These are phyloP conservation scores for Coptotermes formosanus DNA, from an alignment of 1,140 invertebrate species.

Conservation along the genomic window DNA sequence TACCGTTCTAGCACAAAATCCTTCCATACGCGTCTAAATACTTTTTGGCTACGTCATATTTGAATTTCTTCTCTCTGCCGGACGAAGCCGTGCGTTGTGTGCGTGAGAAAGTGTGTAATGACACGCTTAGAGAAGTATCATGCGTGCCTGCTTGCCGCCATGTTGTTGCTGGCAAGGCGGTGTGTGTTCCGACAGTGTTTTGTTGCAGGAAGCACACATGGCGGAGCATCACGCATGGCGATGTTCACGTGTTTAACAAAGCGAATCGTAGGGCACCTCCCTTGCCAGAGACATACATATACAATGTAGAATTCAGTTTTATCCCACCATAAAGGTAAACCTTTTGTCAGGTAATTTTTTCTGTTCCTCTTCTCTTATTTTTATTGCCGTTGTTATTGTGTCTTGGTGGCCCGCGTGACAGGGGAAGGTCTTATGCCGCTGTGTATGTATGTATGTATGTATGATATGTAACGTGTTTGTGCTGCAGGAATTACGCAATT, in stretches of 20 bases:
- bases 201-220: conserved; percentile 28
- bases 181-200: neutral
- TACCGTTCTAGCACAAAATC: no score
- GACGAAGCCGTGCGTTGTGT: neutral
- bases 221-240: conserved; percentile 10
- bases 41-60: neutral
- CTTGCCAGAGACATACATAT: neutral
- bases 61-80: neutral
- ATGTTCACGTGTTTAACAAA: conserved; percentile 24
- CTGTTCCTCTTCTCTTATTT: neutral
- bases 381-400: neutral
- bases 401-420: neutral
- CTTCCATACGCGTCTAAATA: neutral
- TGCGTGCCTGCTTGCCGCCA: neutral
- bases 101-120: neutral
- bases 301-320: conserved; percentile 22
- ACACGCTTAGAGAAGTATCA: neutral
- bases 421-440: neutral
- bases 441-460: neutral
- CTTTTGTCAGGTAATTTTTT: neutral
- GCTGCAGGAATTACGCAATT: neutral
- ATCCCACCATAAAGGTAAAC: conserved; percentile 25
- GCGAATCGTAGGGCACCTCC: conserved; percentile 3
- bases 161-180: neutral
- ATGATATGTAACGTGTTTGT: neutral